Evolutionary conservation across 2,113 vertebrate genomes (phyloP), one percentile per base, ranked within the genome.

Genomic region (Neomonachus schauinslandi): DNA sequence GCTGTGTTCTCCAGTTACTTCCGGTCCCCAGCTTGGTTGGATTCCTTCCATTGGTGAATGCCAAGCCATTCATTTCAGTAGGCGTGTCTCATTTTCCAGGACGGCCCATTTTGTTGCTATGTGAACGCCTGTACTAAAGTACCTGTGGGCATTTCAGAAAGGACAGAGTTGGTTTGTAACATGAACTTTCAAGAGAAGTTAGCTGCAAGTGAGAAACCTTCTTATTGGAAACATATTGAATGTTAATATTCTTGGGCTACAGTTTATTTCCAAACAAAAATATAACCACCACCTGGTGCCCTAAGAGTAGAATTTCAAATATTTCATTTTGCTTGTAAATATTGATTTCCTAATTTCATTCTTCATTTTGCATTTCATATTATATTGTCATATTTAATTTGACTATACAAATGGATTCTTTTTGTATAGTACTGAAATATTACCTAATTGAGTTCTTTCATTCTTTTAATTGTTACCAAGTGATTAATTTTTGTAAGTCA

Each of bases 181-280:
- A 59, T 0, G 53, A 18, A 5, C 46, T 96, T 95, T 72, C 8
- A 65, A 76, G 55, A 81, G 82, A 95, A 80, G 61, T 82, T 71
- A 72, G 39, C 42, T 92, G n/a, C n/a, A 95, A 67, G 15, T 51
- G 55, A 71, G 84, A 92, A 90, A 55, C 2, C 28, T 53, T 80
- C 55, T 10, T 24, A 46, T 28, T 83, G 26, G 71, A 93, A 97
- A 91, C 33, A 24, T 59, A 74, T 28, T 53, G 16, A 67, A 6
- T 85, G 2, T 93, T 86, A 90, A 55, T 90, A 82, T 76, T 80
- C 51, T 90, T 74, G 89, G 13, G 24, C 65, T 94, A 4, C 81
- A 85, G n/a, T 86, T 82, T 92, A 92, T 92, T 86, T 89, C 31
- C 19, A 95, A 49, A 81, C 63, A 85, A 89, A 97, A 94, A 71